phyloP scores from a whole-genome alignment of 2,888 invertebrate species.

The Notodromas monacha region DNA sequence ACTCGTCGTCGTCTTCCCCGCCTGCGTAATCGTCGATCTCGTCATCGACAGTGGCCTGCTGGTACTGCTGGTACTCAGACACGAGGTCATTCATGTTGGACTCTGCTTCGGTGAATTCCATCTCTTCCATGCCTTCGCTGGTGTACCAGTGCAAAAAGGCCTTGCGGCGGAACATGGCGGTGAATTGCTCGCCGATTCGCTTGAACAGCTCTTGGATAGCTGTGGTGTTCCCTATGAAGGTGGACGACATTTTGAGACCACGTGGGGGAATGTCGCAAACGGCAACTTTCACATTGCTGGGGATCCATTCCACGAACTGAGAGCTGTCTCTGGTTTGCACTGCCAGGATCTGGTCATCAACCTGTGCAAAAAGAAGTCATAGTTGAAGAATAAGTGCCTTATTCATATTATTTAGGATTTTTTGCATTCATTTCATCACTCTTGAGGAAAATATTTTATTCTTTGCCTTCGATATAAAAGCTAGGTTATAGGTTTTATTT shows the following conservation, averaged over 20 bases:
- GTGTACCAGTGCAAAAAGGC: too few species aligned
- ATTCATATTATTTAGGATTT: too few species aligned
- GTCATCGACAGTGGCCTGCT: constrained; percentile 14
- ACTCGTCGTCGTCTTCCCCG: constrained; percentile 9
- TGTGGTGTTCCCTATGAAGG: constrained; percentile 65
- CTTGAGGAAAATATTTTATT: too few species aligned
- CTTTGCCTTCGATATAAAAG: too few species aligned
- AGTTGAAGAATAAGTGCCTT: too few species aligned
- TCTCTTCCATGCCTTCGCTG: too few species aligned
- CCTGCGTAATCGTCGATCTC: constrained; percentile 12
- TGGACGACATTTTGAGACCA: constrained; percentile 62
- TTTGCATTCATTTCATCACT: too few species aligned
- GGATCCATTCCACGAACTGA: constrained; percentile 71
- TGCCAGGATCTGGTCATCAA: constrained; percentile 37
- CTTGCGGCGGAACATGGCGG: constrained; percentile 76
- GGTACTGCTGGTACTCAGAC: constrained; percentile 18
- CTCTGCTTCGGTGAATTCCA: too few species aligned
- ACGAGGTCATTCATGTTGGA: too few species aligned
- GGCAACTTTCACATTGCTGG: constrained; percentile 71
- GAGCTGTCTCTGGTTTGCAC: constrained; percentile 31
- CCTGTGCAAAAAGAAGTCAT: too few species aligned
- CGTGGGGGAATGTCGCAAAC: constrained; percentile 78
- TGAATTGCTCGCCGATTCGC: constrained; percentile 54
- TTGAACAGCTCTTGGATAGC: constrained; percentile 70
- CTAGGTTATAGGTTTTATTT: too few species aligned